Conservation (phyloP, 1,140 invertebrate species). For the Pseudomyrmex sp. region DNA sequence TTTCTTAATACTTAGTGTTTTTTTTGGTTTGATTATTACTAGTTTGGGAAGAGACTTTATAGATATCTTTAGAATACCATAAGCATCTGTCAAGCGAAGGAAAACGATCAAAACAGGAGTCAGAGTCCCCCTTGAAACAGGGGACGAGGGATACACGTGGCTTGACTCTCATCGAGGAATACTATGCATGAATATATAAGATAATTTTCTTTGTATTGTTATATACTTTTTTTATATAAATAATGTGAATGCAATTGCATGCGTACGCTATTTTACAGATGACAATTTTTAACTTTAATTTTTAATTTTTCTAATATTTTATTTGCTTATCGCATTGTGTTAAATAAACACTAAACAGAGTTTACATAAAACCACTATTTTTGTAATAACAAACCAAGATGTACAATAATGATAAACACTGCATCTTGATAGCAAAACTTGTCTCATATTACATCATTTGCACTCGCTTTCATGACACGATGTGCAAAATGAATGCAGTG, state of each 20-base stretch:
- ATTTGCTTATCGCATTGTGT: background rate
- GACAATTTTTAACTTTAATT: background rate
- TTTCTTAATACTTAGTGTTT: slow-evolving; percentile 13
- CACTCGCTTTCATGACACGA: slow-evolving; percentile 4
- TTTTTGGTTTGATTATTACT: slow-evolving; percentile 53
- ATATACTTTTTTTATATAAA: slow-evolving; percentile 10
- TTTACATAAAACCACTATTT: background rate
- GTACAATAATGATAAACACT: slow-evolving; percentile 16
- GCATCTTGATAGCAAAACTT: background rate
- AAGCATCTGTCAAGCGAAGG: background rate
- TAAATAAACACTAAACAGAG: too few species aligned
- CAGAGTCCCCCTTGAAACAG: slow-evolving; percentile 49
- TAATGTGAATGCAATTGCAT: background rate
- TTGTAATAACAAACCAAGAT: too few species aligned
- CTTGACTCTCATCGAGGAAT: background rate
- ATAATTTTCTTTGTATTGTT: background rate
- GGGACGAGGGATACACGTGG: slow-evolving; percentile 55
- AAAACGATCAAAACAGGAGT: slow-evolving; percentile 27
- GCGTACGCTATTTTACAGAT: background rate
- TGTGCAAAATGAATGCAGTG: slow-evolving; percentile 14
- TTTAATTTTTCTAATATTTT: background rate
- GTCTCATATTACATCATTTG: slow-evolving; percentile 16
- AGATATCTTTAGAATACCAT: slow-evolving; percentile 37
- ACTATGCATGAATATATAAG: slow-evolving; percentile 5
- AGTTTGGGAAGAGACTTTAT: slow-evolving; percentile 38